Conservation (phyloP, 2,797 vertebrate genomes). For the Ataeniobius toweri region DNA sequence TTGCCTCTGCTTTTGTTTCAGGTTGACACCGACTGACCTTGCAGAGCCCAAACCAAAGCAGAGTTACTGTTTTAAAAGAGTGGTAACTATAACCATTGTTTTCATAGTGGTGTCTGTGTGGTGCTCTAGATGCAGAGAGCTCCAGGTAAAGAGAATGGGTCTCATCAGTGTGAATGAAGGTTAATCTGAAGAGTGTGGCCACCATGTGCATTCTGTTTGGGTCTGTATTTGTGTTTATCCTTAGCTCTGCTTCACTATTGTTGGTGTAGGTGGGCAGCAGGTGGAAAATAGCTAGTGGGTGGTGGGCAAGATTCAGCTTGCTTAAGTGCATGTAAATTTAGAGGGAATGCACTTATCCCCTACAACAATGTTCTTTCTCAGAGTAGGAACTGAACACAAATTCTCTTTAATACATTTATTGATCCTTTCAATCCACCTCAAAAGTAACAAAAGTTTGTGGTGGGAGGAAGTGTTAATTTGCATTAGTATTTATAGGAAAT, state of each 20-base stretch:
- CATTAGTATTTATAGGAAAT: neutral
- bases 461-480: neutral
- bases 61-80: conserved; percentile 25
- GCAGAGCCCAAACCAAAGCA: conserved; percentile 6
- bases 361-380: conserved; percentile 16
- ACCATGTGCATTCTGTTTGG: conserved; percentile 62
- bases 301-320: conserved; percentile 65
- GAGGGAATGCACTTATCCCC: conserved; percentile 25
- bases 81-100: conserved; percentile 44
- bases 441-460: no score
- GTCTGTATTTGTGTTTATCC: conserved; percentile 71
- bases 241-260: conserved; percentile 68
- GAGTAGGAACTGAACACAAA: conserved; percentile 1
- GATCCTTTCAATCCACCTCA: neutral
- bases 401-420: conserved; percentile 5
- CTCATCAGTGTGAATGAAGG: conserved; percentile 63
- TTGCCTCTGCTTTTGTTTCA: conserved; percentile 7
- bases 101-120: conserved; percentile 30
- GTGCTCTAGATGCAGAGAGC: conserved; percentile 29
- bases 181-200: conserved; percentile 66
- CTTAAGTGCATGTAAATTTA: conserved; percentile 50
- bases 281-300: conserved; percentile 73
- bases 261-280: conserved; percentile 74
- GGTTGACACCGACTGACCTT: conserved; percentile 14
- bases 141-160: conserved; percentile 57